A percentile compares a stretch with the other conserved stretches of the same genome.
Evolutionary conservation across 2,888 invertebrate genomes (phyloP).

Genomic region (Mylabris sibirica): DNA sequence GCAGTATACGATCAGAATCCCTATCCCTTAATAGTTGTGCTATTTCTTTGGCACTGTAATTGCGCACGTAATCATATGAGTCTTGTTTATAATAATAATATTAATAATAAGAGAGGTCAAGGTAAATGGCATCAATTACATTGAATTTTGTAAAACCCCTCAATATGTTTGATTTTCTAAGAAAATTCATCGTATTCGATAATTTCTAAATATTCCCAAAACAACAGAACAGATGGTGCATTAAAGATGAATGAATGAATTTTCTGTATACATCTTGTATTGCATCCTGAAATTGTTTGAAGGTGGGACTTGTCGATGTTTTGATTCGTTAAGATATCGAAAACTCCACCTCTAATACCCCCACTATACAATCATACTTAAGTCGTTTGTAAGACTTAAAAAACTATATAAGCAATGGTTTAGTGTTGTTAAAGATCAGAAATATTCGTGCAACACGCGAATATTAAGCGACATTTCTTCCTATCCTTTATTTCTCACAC

Average conservation of each 20-base stretch:
- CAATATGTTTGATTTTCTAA: not conserved
- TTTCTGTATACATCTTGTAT: conserved; percentile 40
- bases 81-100: not conserved
- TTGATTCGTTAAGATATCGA: conserved; percentile 41
- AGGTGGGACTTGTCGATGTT: conserved; percentile 34
- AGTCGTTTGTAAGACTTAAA: conserved; percentile 47
- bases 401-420: conserved; percentile 50
- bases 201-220: not conserved
- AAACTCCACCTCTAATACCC: conserved; percentile 49
- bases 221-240: conserved; percentile 14
- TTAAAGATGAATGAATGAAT: conserved; percentile 46
- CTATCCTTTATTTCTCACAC: not conserved
- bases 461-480: conserved; percentile 25
- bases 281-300: conserved; percentile 36
- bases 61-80: not conserved
- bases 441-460: conserved; percentile 46
- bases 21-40: no score
- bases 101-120: conserved; percentile 38
- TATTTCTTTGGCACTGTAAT: conserved; percentile 10
- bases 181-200: not conserved
- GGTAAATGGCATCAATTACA: conserved; percentile 7
- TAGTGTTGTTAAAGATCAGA: conserved; percentile 45
- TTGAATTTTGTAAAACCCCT: not conserved
- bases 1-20: not conserved
- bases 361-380: conserved; percentile 40